Conservation (phyloP, 2,797 vertebrate genomes). For the Malacoraja senta region DNA sequence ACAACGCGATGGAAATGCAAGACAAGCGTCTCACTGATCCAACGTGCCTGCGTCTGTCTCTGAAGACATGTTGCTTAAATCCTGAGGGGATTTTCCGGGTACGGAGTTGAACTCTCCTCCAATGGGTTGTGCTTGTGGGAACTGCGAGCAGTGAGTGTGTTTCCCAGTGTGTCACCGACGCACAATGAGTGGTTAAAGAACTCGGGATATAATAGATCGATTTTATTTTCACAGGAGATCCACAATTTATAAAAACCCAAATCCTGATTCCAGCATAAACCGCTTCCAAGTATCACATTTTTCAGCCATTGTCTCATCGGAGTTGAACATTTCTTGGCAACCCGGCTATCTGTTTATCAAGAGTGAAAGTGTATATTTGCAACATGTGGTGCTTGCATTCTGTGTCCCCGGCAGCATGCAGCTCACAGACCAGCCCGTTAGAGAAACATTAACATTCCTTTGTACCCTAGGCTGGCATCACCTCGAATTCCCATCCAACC, state of each 20-base stretch:
- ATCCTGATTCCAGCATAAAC: slow-evolving; percentile 23
- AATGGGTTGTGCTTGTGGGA: background rate
- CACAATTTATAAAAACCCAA: background rate
- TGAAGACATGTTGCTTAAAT: background rate
- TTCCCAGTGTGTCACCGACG: background rate
- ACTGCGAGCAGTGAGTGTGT: background rate
- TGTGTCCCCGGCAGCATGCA: background rate
- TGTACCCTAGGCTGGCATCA: slow-evolving; percentile 14
- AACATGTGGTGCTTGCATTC: slow-evolving; percentile 29
- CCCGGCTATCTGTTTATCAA: slow-evolving; percentile 1
- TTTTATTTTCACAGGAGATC: background rate
- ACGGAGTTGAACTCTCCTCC: background rate
- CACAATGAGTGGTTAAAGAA: slow-evolving; percentile 2
- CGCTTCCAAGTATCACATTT: slow-evolving; percentile 4
- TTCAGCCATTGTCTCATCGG: background rate
- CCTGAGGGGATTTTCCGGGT: background rate
- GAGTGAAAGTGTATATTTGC: slow-evolving; percentile 4
- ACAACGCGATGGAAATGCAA: background rate
- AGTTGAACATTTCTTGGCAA: slow-evolving; percentile 4
- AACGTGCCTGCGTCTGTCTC: no score
- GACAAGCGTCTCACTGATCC: no score
- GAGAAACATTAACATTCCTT: slow-evolving; percentile 23
- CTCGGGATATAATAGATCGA: background rate
- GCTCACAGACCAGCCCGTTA: background rate
- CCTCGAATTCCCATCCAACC: background rate